A percentile compares a stretch with the other conserved stretches of the same genome.
Conservation (phyloP, 1,140 invertebrate genomes). For the Drosophila teissieri region DNA sequence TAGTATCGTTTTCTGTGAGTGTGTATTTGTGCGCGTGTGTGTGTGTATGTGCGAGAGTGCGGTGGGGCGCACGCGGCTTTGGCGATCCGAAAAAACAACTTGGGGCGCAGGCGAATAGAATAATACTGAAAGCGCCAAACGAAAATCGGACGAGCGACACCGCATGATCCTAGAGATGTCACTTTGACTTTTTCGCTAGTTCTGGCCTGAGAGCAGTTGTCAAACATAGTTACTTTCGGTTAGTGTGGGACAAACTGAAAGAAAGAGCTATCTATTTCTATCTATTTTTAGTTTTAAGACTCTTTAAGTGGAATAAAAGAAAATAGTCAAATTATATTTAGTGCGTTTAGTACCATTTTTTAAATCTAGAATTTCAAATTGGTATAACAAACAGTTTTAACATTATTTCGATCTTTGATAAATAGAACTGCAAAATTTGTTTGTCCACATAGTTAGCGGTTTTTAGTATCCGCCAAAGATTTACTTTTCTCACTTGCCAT, state of each 20-base stretch:
- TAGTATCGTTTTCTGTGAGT: constrained; percentile 54
- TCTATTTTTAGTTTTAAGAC: too few relatives aligned
- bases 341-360: too few relatives aligned
- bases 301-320: too few relatives aligned
- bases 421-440: too few relatives aligned
- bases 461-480: not conserved
- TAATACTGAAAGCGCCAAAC: constrained; percentile 72
- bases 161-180: constrained; percentile 24
- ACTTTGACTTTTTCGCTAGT: not conserved
- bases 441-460: not conserved
- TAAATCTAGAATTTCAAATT: too few relatives aligned
- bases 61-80: constrained; percentile 46
- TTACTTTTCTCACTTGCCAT: constrained; percentile 5
- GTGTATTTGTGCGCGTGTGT: constrained; percentile 11
- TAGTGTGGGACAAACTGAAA: too few relatives aligned
- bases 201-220: too few relatives aligned
- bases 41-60: constrained; percentile 45
- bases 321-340: too few relatives aligned
- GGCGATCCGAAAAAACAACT: constrained; percentile 68
- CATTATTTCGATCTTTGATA: too few relatives aligned
- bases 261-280: too few relatives aligned
- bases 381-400: too few relatives aligned
- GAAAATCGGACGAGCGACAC: constrained; percentile 31
- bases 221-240: too few relatives aligned
- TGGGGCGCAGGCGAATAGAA: constrained; percentile 75